These are phyloP conservation scores for Dasyurus viverrinus DNA, from an alignment of 2,113 vertebrate genomes.

Conservation along the genomic window DNA sequence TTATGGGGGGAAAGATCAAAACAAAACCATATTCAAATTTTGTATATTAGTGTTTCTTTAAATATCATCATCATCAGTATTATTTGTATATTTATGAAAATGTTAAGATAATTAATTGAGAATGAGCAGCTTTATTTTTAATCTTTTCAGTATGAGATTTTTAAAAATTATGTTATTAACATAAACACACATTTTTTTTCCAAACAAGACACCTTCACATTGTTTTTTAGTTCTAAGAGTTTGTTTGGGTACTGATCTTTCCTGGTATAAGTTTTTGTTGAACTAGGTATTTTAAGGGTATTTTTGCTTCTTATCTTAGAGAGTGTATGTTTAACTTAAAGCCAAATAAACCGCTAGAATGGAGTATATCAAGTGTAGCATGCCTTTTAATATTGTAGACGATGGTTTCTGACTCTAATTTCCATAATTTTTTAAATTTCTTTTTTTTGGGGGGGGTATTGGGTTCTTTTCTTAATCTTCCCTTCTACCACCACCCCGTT, in stretches of 20 bases:
- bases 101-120: slow-evolving; percentile 56
- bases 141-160: slow-evolving; percentile 35
- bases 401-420: slow-evolving; percentile 68
- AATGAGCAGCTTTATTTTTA: slow-evolving; percentile 64
- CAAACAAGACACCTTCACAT: slow-evolving; percentile 52
- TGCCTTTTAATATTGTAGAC: slow-evolving; percentile 42
- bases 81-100: slow-evolving; percentile 46
- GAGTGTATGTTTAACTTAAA: slow-evolving; percentile 11
- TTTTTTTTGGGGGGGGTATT: slow-evolving; percentile 34
- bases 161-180: slow-evolving; percentile 64
- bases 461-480: slow-evolving; percentile 54
- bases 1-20: slow-evolving; percentile 46
- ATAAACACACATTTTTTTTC: slow-evolving; percentile 46
- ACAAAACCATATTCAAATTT: slow-evolving; percentile 13
- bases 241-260: slow-evolving; percentile 51
- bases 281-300: slow-evolving; percentile 31
- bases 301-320: slow-evolving; percentile 30
- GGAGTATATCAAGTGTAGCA: slow-evolving; percentile 42
- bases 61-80: background rate
- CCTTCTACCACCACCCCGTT: slow-evolving; percentile 29
- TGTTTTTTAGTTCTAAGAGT: slow-evolving; percentile 37
- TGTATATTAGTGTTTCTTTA: background rate
- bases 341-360: slow-evolving; percentile 45
- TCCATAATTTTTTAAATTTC: slow-evolving; percentile 44
- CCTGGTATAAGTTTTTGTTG: slow-evolving; percentile 48